Conservation (phyloP, 1,140 invertebrate genomes). For the Psilanteris sp. region DNA sequence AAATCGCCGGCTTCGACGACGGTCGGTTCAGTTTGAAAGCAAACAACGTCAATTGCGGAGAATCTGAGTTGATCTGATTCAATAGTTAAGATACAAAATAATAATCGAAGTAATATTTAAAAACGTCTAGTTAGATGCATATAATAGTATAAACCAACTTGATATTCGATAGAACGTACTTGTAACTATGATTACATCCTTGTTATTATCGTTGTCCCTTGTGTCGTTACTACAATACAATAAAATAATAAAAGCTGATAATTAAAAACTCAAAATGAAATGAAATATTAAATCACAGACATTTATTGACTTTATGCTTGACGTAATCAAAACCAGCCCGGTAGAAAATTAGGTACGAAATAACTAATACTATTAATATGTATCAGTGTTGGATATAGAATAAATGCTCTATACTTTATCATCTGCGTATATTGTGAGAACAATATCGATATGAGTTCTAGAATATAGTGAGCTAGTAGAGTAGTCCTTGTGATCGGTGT, state of each 20-base stretch:
- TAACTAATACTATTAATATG: slow-evolving; percentile 79
- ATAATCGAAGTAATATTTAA: slow-evolving; percentile 10
- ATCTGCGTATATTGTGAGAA: slow-evolving; percentile 77
- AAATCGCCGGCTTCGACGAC: too few relatives aligned
- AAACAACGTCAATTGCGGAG: slow-evolving; percentile 39
- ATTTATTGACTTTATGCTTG: slow-evolving; percentile 71
- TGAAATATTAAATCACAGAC: slow-evolving; percentile 55
- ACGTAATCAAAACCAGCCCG: slow-evolving; percentile 79
- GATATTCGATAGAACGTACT: slow-evolving; percentile 33
- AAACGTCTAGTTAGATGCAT: slow-evolving; percentile 33
- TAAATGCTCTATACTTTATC: slow-evolving; percentile 77
- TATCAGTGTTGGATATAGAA: slow-evolving; percentile 79
- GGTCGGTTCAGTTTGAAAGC: too few relatives aligned
- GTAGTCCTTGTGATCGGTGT: slow-evolving; percentile 80
- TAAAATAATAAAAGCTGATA: slow-evolving; percentile 59
- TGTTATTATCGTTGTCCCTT: slow-evolving; percentile 61
- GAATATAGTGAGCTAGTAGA: slow-evolving; percentile 79
- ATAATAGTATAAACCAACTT: slow-evolving; percentile 37
- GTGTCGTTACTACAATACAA: slow-evolving; percentile 41
- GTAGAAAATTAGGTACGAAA: slow-evolving; percentile 79
- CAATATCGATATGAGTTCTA: slow-evolving; percentile 76
- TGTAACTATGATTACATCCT: slow-evolving; percentile 51
- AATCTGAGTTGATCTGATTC: slow-evolving; percentile 35
- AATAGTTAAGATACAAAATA: slow-evolving; percentile 12
- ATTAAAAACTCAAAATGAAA: slow-evolving; percentile 57